These are phyloP conservation scores for Vulpes lagopus DNA, from an alignment of 2,113 vertebrate genomes.

Conservation along the genomic window DNA sequence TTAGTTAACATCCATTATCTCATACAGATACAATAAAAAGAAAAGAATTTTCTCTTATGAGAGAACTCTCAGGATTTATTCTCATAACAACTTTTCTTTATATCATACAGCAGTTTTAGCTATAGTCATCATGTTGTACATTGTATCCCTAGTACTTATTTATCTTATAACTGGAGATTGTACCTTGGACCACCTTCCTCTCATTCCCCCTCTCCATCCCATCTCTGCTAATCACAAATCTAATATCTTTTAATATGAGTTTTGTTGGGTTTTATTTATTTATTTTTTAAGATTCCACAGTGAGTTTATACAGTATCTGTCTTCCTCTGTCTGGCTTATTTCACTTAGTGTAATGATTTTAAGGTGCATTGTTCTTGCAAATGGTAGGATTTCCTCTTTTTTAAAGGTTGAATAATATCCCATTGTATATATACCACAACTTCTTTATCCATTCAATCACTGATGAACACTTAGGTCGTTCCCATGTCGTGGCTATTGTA, in stretches of 20 bases:
- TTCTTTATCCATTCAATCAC: background rate
- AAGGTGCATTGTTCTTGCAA: background rate
- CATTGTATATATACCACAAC: background rate
- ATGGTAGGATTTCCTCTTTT: background rate
- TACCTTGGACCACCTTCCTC: background rate
- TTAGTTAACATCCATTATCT: background rate
- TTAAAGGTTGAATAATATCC: background rate
- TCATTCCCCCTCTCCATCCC: background rate
- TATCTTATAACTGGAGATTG: background rate
- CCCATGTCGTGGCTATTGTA: background rate
- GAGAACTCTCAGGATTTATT: background rate
- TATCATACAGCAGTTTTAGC: background rate
- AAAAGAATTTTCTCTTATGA: background rate
- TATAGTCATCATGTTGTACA: background rate
- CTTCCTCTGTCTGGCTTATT: background rate
- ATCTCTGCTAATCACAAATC: background rate
- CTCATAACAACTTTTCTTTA: background rate
- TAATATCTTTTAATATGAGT: background rate
- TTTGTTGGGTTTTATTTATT: background rate
- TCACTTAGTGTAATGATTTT: background rate
- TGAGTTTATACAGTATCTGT: background rate
- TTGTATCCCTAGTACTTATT: background rate
- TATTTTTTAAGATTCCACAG: background rate
- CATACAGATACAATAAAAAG: background rate
- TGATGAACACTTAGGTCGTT: background rate